Conservation (phyloP, 2,888 invertebrate species). For the Sialis lutaria region DNA sequence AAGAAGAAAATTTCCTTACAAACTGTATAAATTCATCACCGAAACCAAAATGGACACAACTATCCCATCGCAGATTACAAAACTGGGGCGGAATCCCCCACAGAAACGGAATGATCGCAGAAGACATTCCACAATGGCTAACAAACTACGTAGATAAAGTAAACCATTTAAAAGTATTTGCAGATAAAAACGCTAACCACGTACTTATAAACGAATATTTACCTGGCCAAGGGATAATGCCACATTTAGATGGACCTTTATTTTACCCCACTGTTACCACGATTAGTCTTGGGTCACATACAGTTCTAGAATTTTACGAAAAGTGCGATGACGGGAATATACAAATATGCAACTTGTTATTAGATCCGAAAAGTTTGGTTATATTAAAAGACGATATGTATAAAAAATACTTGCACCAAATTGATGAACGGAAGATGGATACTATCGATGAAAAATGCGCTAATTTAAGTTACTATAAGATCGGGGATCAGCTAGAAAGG, state of each 20-base stretch:
- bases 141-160: conserved; percentile 52
- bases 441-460: conserved; percentile 35
- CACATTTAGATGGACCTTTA: conserved; percentile 89
- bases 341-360: conserved; percentile 50
- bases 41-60: conserved; percentile 89
- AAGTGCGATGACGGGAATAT: conserved; percentile 24
- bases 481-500: conserved; percentile 39
- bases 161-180: conserved; percentile 47
- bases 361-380: conserved; percentile 79
- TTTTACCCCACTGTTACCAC: conserved; percentile 89
- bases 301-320: conserved; percentile 69
- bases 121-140: conserved; percentile 77
- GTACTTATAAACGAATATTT: conserved; percentile 88
- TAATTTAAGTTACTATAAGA: conserved; percentile 43
- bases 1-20: conserved; percentile 54
- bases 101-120: conserved; percentile 82
- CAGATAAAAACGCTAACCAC: conserved; percentile 68
- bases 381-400: conserved; percentile 74
- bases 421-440: conserved; percentile 55
- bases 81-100: conserved; percentile 97
- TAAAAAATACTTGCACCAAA: conserved; percentile 69
- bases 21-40: conserved; percentile 62
- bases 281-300: conserved; percentile 79
- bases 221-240: conserved; percentile 91
- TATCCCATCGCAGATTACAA: conserved; percentile 81